phyloP scores from a whole-genome alignment of 2,888 invertebrate genomes.

The Ormyrus labotus region DNA sequence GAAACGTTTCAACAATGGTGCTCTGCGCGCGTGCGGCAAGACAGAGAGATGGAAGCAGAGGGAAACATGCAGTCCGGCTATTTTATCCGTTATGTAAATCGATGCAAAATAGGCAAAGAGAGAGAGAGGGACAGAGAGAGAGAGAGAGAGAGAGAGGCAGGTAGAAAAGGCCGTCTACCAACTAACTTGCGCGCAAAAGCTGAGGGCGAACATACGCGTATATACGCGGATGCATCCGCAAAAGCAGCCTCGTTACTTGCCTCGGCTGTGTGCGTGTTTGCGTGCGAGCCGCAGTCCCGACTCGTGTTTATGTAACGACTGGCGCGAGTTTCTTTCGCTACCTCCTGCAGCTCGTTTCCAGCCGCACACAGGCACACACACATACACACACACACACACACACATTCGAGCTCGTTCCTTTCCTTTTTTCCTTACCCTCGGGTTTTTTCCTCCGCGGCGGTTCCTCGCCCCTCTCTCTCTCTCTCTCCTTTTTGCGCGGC shows the following conservation, averaged over 20 bases:
- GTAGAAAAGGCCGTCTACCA: slow-evolving; percentile 50
- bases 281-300: neutral
- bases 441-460: neutral
- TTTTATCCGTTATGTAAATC: slow-evolving; percentile 75
- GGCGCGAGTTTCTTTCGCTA: slow-evolving; percentile 29
- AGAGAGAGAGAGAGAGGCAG: slow-evolving; percentile 30
- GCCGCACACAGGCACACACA: neutral
- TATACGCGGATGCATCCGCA: neutral
- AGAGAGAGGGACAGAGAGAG: slow-evolving; percentile 18
- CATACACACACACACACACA: neutral
- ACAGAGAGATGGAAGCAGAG: slow-evolving; percentile 20
- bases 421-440: neutral
- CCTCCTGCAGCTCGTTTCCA: neutral
- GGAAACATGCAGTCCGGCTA: slow-evolving; percentile 57
- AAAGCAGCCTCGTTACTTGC: slow-evolving; percentile 41
- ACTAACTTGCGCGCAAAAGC: slow-evolving; percentile 46
- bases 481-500: neutral
- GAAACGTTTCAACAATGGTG: slow-evolving; percentile 70
- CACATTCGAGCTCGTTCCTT: too few species aligned
- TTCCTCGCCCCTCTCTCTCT: neutral
- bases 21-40: slow-evolving; percentile 49
- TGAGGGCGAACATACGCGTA: slow-evolving; percentile 28
- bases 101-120: slow-evolving; percentile 69
- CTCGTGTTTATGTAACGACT: slow-evolving; percentile 48
- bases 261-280: neutral